Evolutionary conservation across 2,888 invertebrate genomes (phyloP), one percentile per base, ranked within the genome.

Genomic region (Anodontia alba): DNA sequence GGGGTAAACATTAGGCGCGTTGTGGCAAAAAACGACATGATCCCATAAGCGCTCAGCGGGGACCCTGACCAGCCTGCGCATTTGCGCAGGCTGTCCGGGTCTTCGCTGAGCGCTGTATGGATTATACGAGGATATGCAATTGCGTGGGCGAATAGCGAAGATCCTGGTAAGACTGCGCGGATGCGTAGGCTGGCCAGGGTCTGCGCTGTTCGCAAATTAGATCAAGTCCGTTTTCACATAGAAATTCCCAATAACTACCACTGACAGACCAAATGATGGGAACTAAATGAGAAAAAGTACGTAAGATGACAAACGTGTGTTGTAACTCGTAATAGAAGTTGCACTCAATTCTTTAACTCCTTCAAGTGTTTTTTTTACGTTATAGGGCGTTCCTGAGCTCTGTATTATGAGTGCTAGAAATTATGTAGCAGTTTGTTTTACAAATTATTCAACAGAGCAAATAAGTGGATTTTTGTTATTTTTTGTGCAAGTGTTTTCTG

Each of bases 261-360:
- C 54, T 26, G 54, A 54, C 54, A 26, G 12, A 26, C 5, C n/a
- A n/a, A 23, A 26, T 54, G 54, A 62, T 62, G 62, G 31, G 62
- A 62, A 62, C 7, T 20, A 29, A 17, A 62, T 62, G 62, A 62
- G 62, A 62, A 62, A 62, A 62, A 33, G 62, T 62, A 23, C 62
- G 12, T 23, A 17, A 33, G 33, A 62, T 62, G 62, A 62, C 62
- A 62, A 62, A 20, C 33, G 31, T 3, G 5, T 33, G 31, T 33
- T 62, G 62, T 62, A 62, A 62, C 62, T 62, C 33, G 62, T 20
- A 38, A 12, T 12, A 33, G 12, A 62, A 7, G 12, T 1, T 62
- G 62, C 62, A 62, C 62, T 33, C 26, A 62, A 20, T 62, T 62
- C 10, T 62, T 20, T 2, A 8, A 10, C 33, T 62, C 33, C 26